Evolutionary conservation across 2,113 vertebrate species (phyloP), one percentile per base, ranked within the genome.

Genomic region (Eulacestoma nigropectus): DNA sequence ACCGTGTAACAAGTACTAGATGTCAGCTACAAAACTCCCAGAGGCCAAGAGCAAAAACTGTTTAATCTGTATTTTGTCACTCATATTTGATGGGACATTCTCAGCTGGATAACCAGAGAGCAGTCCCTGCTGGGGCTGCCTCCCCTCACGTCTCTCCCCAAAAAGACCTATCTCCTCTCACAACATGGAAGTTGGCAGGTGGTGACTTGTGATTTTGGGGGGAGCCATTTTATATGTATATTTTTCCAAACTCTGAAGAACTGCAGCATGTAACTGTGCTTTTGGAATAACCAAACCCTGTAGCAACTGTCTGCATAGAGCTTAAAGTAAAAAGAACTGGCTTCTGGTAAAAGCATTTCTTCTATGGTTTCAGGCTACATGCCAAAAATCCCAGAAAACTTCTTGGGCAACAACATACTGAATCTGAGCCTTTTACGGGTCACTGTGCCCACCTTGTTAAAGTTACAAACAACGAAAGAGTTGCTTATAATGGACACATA

Each of bases 311-410:
- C 65, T 42, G 49, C 44, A 44, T 1, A 13, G 13, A 85, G 59
- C 33, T 91, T 57, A 37, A 82, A 53, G 53, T 65, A 74, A 93
- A 84, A 76, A 53, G 14, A 69, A 77, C n/a, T 57, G 30, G n/a
- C 50, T 86, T 67, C 60, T 91, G 14, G 37, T 73, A 77, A 41
- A 92, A 84, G 64, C 41, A 46, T 30, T 94, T 89, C 52, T 93
- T 78, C 74, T 68, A 56, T 1, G 20, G 57, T 67, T 93, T 70
- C 59, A 89, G 79, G 80, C 76, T 11, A 47, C 23, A 3, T 6
- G 83, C 89, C 83, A 93, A 86, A 95, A 86, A 59, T 59, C 50
- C 13, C 90, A 78, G 72, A 67, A 87, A 95, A 92, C 91, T 90
- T 95, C 63, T 16, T 39, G 52, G 69, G 52, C 39, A 67, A 22